Percentiles rank a stretch among this genome's conserved stretches.
Conservation (phyloP, 1,140 invertebrate species). For the Drosophila bipectinata region DNA sequence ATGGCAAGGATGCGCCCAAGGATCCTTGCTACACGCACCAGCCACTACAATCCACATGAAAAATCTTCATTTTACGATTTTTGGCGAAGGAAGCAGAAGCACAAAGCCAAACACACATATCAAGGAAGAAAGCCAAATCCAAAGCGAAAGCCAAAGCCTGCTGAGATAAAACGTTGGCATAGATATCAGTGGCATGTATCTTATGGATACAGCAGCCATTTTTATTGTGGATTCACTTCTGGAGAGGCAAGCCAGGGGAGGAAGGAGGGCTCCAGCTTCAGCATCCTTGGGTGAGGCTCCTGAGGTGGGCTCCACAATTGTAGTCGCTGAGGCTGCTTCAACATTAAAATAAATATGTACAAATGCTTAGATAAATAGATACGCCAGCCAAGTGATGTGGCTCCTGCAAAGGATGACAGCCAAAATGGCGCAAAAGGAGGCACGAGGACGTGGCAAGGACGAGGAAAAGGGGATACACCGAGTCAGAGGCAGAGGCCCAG, state of each 20-base stretch:
- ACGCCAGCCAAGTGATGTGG: conserved; percentile 75
- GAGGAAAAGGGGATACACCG: neutral
- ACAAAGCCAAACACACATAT: conserved; percentile 65
- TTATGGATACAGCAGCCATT: conserved; percentile 82
- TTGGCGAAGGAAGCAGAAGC: conserved; percentile 41
- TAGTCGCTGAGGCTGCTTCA: conserved; percentile 67
- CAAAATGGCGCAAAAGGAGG: conserved; percentile 75
- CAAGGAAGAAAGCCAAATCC: conserved; percentile 49
- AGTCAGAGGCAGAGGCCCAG: conserved; percentile 24
- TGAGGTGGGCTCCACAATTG: conserved; percentile 65
- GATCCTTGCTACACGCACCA: conserved; percentile 34
- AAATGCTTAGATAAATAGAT: conserved; percentile 83
- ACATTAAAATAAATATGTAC: conserved; percentile 84
- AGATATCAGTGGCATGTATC: conserved; percentile 81
- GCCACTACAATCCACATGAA: conserved; percentile 75
- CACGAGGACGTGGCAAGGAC: neutral
- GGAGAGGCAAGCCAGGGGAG: conserved; percentile 9
- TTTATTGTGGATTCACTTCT: conserved; percentile 80
- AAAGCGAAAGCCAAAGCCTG: conserved; percentile 39
- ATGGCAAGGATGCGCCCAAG: conserved; percentile 67
- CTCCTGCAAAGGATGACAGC: conserved; percentile 78
- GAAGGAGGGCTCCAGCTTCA: neutral
- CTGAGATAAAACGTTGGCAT: conserved; percentile 73
- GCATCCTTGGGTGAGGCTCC: conserved; percentile 3
- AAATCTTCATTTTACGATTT: conserved; percentile 83